These are phyloP conservation scores for Callyntrura guangdongensis DNA, from an alignment of 2,888 invertebrate species.

Conservation along the genomic window DNA sequence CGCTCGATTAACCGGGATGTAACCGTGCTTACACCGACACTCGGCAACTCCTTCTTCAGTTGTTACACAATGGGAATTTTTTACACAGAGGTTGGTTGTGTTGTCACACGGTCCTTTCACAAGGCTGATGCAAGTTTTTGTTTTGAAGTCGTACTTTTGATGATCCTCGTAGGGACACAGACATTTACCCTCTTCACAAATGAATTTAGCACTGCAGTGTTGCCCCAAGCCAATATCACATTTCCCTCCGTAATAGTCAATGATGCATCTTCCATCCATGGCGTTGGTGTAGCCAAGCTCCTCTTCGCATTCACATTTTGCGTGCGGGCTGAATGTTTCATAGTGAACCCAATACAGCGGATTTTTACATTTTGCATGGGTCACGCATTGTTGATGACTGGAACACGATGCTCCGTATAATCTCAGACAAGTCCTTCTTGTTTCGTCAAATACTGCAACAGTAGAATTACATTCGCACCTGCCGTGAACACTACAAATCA, in stretches of 20 bases:
- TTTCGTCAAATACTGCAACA: conserved; percentile 49
- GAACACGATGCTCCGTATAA: conserved; percentile 41
- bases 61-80: conserved; percentile 56
- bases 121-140: conserved; percentile 44
- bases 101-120: conserved; percentile 68
- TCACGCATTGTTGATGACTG: conserved; percentile 39
- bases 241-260: conserved; percentile 66
- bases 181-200: conserved; percentile 56
- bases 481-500: conserved; percentile 52
- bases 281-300: conserved; percentile 57
- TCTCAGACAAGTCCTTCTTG: conserved; percentile 40
- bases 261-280: conserved; percentile 41
- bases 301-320: conserved; percentile 56
- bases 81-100: conserved; percentile 25
- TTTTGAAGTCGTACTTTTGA: conserved; percentile 52
- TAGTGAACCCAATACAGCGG: conserved; percentile 66
- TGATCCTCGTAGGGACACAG: conserved; percentile 68
- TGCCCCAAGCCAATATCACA: conserved; percentile 47
- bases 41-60: conserved; percentile 61
- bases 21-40: conserved; percentile 59
- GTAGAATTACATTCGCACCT: conserved; percentile 60
- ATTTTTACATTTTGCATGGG: conserved; percentile 58
- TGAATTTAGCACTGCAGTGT: conserved; percentile 44
- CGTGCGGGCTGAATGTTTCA: conserved; percentile 59
- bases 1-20: conserved; percentile 36